A percentile compares a stretch with the other conserved stretches of the same genome.
phyloP scores from a whole-genome alignment of 2,888 invertebrate species.

The Torymus tubicola region DNA sequence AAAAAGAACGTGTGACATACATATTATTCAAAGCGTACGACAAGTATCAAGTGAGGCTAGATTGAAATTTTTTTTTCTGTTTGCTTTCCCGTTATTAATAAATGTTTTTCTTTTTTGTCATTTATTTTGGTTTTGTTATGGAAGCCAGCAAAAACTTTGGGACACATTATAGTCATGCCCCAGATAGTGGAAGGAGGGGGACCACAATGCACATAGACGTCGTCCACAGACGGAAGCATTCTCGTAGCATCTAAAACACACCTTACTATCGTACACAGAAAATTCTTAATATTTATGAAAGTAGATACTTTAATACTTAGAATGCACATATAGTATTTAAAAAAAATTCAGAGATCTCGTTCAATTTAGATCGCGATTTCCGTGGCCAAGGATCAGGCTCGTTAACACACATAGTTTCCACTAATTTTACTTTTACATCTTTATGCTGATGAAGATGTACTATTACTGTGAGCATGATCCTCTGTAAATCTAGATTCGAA shows the following conservation, averaged over 20 bases:
- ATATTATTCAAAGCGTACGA: not conserved
- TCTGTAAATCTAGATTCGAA: not conserved
- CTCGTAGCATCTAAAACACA: constrained; percentile 75
- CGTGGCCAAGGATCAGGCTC: constrained; percentile 25
- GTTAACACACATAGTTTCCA: not conserved
- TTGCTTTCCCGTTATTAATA: not conserved
- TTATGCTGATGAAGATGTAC: too few relatives aligned
- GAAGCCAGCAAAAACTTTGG: constrained; percentile 71
- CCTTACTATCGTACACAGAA: constrained; percentile 73
- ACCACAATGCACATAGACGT: constrained; percentile 75
- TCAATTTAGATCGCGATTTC: constrained; percentile 8
- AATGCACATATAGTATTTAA: constrained; percentile 32
- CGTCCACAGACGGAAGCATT: constrained; percentile 75
- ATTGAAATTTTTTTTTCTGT: too few relatives aligned
- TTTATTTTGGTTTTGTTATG: constrained; percentile 28
- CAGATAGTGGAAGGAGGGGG: constrained; percentile 72
- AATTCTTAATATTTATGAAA: constrained; percentile 57
- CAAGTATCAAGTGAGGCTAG: constrained; percentile 6
- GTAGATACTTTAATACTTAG: constrained; percentile 45
- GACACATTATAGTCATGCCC: constrained; percentile 71
- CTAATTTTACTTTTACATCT: too few relatives aligned
- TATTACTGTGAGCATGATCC: constrained; percentile 30
- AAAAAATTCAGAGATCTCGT: constrained; percentile 22
- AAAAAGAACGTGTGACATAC: not conserved
- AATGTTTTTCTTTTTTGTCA: constrained; percentile 1